Evolutionary conservation across 2,888 invertebrate species (phyloP).

Genomic region (Ashinkailepas kermadecensis): DNA sequence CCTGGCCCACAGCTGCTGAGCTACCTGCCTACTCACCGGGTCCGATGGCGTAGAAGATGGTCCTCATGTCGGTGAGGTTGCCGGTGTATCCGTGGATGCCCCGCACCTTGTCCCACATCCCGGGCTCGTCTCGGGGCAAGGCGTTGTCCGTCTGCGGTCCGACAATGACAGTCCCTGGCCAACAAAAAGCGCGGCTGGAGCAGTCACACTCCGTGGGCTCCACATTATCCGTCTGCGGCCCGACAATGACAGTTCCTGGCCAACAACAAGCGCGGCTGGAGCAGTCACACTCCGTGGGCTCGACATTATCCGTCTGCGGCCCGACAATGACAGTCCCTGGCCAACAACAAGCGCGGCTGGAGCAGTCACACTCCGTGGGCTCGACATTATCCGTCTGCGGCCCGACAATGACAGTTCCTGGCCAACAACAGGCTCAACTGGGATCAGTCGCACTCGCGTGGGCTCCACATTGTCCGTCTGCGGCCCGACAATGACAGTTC

Average conservation of each 20-base stretch:
- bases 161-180: slow-evolving; percentile 33
- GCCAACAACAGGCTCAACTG: slow-evolving; percentile 1
- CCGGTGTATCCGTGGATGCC: slow-evolving; percentile 37
- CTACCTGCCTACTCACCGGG: too few relatives aligned
- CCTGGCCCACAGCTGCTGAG: too few relatives aligned
- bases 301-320: slow-evolving; percentile 34
- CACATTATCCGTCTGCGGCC: slow-evolving; percentile 34
- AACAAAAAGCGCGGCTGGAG: neutral
- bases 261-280: neutral
- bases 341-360: neutral
- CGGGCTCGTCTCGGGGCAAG: slow-evolving; percentile 33
- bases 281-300: slow-evolving; percentile 26
- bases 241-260: slow-evolving; percentile 34
- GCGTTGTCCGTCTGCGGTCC: slow-evolving; percentile 34
- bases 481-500: slow-evolving; percentile 34
- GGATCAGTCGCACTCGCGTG: neutral
- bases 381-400: slow-evolving; percentile 34
- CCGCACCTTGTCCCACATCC: slow-evolving; percentile 20
- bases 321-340: slow-evolving; percentile 34
- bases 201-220: slow-evolving; percentile 28
- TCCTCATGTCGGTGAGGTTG: slow-evolving; percentile 38
- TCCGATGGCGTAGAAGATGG: slow-evolving; percentile 39
- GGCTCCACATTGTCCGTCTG: slow-evolving; percentile 35
- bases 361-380: slow-evolving; percentile 22
- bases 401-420: slow-evolving; percentile 34